A percentile compares a stretch with the other conserved stretches of the same genome.
phyloP scores from a whole-genome alignment of 2,113 vertebrate genomes.

The Siphamia tubifer region DNA sequence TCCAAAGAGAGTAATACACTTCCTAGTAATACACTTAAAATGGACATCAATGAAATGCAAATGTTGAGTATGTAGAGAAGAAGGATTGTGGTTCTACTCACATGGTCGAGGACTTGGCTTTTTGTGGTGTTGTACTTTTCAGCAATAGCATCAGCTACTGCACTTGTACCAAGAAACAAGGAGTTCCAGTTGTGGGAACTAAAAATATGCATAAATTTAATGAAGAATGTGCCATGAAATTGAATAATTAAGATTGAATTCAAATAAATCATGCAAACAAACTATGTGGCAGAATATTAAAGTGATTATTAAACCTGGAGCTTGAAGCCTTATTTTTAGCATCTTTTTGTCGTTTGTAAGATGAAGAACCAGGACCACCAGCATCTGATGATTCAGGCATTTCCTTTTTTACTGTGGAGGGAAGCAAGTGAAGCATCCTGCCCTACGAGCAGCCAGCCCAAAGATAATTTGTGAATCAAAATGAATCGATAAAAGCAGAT shows the following conservation, averaged over 20 bases:
- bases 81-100: conserved; percentile 75
- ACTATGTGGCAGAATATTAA: background rate
- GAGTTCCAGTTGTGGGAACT: conserved; percentile 98
- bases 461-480: background rate
- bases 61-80: background rate
- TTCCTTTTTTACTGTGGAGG: conserved; percentile 90
- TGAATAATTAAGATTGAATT: background rate
- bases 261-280: background rate
- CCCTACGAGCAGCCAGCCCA: conserved; percentile 75
- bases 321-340: conserved; percentile 90
- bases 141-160: conserved; percentile 92
- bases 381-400: conserved; percentile 63
- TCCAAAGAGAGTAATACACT: background rate
- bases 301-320: conserved; percentile 78
- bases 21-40: background rate
- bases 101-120: conserved; percentile 94
- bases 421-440: conserved; percentile 91
- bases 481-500: background rate
- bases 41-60: background rate
- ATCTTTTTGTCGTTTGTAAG: conserved; percentile 91
- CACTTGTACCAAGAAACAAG: conserved; percentile 91
- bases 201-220: background rate
- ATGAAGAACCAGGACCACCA: conserved; percentile 72
- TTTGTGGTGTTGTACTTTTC: conserved; percentile 94
- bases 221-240: background rate